These are phyloP conservation scores for Hypercompe scribonia DNA, from an alignment of 2,888 invertebrate genomes.

Conservation along the genomic window DNA sequence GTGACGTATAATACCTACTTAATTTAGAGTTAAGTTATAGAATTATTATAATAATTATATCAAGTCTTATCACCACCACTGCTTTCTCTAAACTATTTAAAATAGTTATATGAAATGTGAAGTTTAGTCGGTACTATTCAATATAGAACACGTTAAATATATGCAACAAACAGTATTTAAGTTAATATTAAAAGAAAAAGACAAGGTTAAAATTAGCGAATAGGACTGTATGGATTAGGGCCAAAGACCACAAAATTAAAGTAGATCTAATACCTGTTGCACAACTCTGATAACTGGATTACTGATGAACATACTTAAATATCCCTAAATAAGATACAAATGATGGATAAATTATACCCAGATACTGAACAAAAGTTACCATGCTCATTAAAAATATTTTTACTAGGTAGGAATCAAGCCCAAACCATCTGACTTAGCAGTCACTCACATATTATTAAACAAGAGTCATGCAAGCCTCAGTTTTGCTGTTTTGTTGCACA, in stretches of 20 bases:
- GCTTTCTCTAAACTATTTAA: neutral
- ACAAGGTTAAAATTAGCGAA: neutral
- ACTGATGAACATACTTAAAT: neutral
- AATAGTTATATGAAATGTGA: neutral
- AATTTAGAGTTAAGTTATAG: neutral
- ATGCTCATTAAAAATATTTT: no score
- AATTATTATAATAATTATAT: no score
- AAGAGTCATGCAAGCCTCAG: no score
- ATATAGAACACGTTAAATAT: no score
- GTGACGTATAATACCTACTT: neutral
- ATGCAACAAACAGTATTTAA: neutral
- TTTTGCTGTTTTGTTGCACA: no score
- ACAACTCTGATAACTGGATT: neutral
- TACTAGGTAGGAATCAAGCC: no score
- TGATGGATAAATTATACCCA: no score
- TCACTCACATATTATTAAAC: no score
- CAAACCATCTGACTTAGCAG: no score
- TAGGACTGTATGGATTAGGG: neutral
- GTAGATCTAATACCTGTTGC: neutral
- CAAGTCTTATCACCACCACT: neutral
- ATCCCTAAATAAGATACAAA: no score
- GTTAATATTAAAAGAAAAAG: neutral
- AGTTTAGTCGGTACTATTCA: no score
- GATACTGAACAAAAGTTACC: no score
- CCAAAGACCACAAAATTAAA: neutral